Base-by-base conservation (phyloP, 2,888 invertebrate species). In the Hypomecis atomaria region DNA sequence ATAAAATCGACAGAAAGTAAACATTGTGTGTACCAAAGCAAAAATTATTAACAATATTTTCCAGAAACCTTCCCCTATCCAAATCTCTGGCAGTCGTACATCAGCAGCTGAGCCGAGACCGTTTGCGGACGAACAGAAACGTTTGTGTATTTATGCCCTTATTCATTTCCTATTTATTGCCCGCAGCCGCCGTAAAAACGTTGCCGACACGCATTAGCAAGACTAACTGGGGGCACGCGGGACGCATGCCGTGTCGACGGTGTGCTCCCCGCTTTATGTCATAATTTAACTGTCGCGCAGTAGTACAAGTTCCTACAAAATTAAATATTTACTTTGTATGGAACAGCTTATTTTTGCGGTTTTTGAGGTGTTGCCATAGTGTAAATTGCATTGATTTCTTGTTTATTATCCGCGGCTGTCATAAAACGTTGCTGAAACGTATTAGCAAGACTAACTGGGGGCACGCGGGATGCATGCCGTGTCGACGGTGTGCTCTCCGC, bases 401-500 rank as follows among this genome's bases (percentile, higher is more conserved):
- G 86, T 87, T 89, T 89, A 87, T 86, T 80, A 84, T 82, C 73
- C 74, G 72, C 79, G 81, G 83, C 79, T 78, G 83, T 83, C 78
- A 88, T 87, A 88, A 88, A 87, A 84, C 86, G 85, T 86, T 84
- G 72, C 77, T 72, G 85, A 86, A 84, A 86, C 82, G 86, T 86
- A 87, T 88, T 88, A 87, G 81, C 66, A 76, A 84, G 84, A 88
- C 80, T 84, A 83, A 87, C 84, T 79, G 86, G 72, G 66, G 72
- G 82, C 79, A 88, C 87, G 87, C 84, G 85, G 79, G 77, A 73
- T 72, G 88, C 82, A 86, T 89, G 74, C 77, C 78, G 79, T 81
- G 78, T 78, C 78, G 77, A 74, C 65, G 70, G 67, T 71, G 72
- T 70, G 71, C 78, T 79, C 72, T 64, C 62, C 65, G 63, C 67